phyloP scores from a whole-genome alignment of 2,888 invertebrate genomes.

The Eristalis tenax region DNA sequence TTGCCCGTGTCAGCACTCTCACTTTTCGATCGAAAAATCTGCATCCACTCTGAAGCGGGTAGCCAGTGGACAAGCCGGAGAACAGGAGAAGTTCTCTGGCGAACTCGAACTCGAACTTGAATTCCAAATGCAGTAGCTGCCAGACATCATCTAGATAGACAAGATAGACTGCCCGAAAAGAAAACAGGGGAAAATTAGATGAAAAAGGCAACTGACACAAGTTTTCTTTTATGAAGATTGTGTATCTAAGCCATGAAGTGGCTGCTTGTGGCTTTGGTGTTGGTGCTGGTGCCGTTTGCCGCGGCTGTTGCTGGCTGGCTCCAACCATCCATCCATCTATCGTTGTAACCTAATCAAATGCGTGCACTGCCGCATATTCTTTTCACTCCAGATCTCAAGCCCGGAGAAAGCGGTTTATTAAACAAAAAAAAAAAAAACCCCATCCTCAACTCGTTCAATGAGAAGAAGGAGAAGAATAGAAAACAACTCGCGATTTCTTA shows the following conservation, averaged over 20 bases:
- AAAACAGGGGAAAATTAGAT: conserved; percentile 49
- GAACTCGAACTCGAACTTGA: conserved; percentile 1
- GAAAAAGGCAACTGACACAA: conserved; percentile 28
- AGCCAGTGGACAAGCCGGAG: neutral
- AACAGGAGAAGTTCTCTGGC: neutral
- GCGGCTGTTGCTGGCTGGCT: neutral
- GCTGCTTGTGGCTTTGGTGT: conserved; percentile 6
- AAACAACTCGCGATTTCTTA: conserved; percentile 67
- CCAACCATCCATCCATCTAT: conserved; percentile 32
- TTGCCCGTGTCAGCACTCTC: conserved; percentile 40
- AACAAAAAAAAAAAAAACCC: conserved; percentile 18
- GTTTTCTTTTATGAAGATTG: conserved; percentile 52
- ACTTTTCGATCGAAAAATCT: conserved; percentile 35
- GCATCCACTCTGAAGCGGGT: neutral
- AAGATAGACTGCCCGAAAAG: conserved; percentile 38
- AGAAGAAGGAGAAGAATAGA: conserved; percentile 32
- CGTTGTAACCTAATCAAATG: conserved; percentile 58
- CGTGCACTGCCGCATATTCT: conserved; percentile 65
- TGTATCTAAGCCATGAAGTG: conserved; percentile 11
- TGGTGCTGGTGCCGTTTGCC: conserved; percentile 9
- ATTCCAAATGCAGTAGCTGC: conserved; percentile 8
- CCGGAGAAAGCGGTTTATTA: conserved; percentile 70
- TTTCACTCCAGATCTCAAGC: conserved; percentile 68
- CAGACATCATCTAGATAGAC: conserved; percentile 20
- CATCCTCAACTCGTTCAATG: conserved; percentile 26